Evolutionary conservation across 2,797 vertebrate species (phyloP).

Genomic region (Neosilurus hyrtlii): DNA sequence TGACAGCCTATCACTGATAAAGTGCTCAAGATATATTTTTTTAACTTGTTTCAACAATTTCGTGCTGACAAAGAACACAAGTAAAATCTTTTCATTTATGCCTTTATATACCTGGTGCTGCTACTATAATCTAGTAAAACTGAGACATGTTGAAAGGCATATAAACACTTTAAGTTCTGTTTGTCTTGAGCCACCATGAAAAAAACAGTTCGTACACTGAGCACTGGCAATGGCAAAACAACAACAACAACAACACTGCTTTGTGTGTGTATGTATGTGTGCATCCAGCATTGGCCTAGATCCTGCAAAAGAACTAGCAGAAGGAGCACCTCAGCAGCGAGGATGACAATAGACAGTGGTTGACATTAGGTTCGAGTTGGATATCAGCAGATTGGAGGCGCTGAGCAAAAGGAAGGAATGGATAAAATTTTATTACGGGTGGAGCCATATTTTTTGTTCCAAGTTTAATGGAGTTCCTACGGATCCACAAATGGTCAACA

Average conservation of each 20-base stretch:
- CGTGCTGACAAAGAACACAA: slow-evolving; percentile 65
- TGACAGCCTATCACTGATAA: slow-evolving; percentile 68
- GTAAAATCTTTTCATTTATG: slow-evolving; percentile 32
- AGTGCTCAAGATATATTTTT: slow-evolving; percentile 71
- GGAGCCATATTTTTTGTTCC: slow-evolving; percentile 11
- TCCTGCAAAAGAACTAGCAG: slow-evolving; percentile 16
- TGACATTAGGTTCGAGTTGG: background rate
- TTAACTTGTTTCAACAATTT: slow-evolving; percentile 62
- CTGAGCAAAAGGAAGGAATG: slow-evolving; percentile 35
- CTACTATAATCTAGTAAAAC: slow-evolving; percentile 53
- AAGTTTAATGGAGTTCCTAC: slow-evolving; percentile 17
- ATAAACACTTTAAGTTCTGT: slow-evolving; percentile 38
- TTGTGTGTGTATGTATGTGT: slow-evolving; percentile 17
- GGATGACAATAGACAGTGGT: slow-evolving; percentile 28
- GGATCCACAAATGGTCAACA: slow-evolving; percentile 1
- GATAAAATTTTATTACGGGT: slow-evolving; percentile 12
- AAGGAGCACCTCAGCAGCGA: slow-evolving; percentile 32
- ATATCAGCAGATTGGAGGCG: background rate
- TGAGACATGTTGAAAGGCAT: slow-evolving; percentile 48
- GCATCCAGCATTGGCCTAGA: background rate
- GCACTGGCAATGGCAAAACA: slow-evolving; percentile 45
- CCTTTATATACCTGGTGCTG: slow-evolving; percentile 49
- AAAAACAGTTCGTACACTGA: background rate
- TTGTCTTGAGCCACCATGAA: background rate
- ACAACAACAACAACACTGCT: background rate